A percentile compares a stretch with the other conserved stretches of the same genome.
These are phyloP conservation scores for Mus caroli DNA, from an alignment of 2,797 vertebrate genomes.

Conservation along the genomic window DNA sequence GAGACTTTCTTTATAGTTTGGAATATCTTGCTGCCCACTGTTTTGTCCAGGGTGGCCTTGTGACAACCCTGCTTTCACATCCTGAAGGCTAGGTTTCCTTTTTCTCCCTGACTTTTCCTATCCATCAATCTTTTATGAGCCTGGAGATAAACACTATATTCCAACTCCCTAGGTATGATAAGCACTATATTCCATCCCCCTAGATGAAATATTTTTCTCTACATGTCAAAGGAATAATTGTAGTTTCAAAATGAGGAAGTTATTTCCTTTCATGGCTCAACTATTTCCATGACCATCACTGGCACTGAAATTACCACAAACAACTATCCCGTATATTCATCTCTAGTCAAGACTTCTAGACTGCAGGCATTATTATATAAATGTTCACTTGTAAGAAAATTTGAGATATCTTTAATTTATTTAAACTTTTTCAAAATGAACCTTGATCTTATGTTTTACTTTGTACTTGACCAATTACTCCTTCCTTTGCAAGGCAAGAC, in stretches of 20 bases:
- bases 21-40: neutral
- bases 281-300: neutral
- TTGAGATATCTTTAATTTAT: slow-evolving; percentile 7
- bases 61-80: too few species aligned
- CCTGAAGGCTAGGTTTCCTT: neutral
- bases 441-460: neutral
- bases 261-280: neutral
- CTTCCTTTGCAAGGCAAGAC: neutral
- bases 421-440: neutral
- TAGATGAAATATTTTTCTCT: neutral
- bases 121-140: neutral
- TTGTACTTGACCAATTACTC: neutral
- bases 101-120: neutral
- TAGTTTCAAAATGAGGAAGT: neutral
- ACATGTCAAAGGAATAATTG: neutral
- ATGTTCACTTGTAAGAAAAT: neutral
- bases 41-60: neutral
- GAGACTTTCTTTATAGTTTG: neutral
- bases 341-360: neutral
- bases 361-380: neutral
- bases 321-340: neutral
- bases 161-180: neutral
- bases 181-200: neutral
- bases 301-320: neutral
- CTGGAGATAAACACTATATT: neutral